These are phyloP conservation scores for Nomia melanderi DNA, from an alignment of 1,140 invertebrate species.

Conservation along the genomic window DNA sequence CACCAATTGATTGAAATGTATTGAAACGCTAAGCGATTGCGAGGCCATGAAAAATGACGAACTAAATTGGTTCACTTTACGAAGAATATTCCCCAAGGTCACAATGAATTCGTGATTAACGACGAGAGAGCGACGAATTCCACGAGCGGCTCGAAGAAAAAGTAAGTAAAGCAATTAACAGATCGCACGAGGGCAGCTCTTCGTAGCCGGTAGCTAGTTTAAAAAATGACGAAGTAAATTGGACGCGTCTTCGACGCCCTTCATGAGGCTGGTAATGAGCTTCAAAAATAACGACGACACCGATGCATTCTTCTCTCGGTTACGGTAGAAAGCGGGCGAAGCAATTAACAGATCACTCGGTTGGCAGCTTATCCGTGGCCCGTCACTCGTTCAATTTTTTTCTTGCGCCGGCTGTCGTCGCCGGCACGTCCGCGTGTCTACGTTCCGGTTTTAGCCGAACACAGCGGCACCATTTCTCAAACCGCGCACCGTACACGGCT, in stretches of 20 bases:
- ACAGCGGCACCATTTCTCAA: constrained; percentile 36
- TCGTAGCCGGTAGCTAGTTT: no score
- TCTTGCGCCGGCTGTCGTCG: constrained; percentile 11
- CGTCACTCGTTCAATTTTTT: constrained; percentile 22
- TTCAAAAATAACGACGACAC: constrained; percentile 24
- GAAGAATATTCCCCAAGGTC: not conserved
- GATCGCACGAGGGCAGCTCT: not conserved
- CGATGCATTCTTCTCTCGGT: not conserved
- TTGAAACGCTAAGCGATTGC: no score
- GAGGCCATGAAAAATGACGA: not conserved
- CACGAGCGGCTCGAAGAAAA: no score
- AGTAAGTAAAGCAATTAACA: constrained; percentile 2
- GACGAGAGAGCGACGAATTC: not conserved
- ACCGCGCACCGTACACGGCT: constrained; percentile 7
- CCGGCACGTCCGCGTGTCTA: not conserved
- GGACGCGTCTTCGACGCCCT: not conserved
- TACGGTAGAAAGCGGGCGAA: constrained; percentile 7
- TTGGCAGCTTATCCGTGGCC: constrained; percentile 20
- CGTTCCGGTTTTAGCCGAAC: constrained; percentile 27
- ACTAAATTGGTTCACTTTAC: not conserved
- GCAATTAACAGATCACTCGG: constrained; percentile 38
- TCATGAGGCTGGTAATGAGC: not conserved
- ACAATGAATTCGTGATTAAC: not conserved
- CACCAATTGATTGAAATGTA: no score
- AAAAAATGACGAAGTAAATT: constrained; percentile 8